Evolutionary conservation across 2,888 invertebrate species (phyloP).

Genomic region (Cheilosia scutellata): DNA sequence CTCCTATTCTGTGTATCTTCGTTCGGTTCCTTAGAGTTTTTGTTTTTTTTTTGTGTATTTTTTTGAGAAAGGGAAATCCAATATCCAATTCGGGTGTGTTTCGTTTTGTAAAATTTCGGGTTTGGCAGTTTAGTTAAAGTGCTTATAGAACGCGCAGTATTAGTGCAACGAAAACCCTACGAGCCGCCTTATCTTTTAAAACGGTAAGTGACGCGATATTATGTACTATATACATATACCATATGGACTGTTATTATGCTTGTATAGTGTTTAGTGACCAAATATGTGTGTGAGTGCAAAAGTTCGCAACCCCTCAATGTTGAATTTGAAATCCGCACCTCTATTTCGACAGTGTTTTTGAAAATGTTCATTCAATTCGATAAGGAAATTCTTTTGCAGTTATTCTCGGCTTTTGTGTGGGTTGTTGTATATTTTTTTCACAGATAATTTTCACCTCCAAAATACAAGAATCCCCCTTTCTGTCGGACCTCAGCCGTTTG

Average conservation of each 20-base stretch:
- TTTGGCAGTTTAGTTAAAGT: slow-evolving; percentile 77
- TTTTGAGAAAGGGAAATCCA: slow-evolving; percentile 72
- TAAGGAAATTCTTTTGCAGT: slow-evolving; percentile 26
- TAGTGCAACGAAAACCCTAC: slow-evolving; percentile 71
- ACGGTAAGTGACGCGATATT: slow-evolving; percentile 60
- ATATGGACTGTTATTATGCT: slow-evolving; percentile 27
- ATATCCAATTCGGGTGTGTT: slow-evolving; percentile 72
- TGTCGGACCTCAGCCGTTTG: slow-evolving; percentile 1
- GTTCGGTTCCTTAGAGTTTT: slow-evolving; percentile 68
- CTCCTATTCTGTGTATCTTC: slow-evolving; percentile 68
- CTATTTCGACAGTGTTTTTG: neutral
- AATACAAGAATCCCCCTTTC: neutral
- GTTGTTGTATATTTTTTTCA: slow-evolving; percentile 31
- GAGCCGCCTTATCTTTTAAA: slow-evolving; percentile 44
- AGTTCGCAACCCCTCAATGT: neutral
- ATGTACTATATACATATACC: neutral
- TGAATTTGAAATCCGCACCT: neutral
- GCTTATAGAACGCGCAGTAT: slow-evolving; percentile 77
- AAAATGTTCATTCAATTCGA: slow-evolving; percentile 5
- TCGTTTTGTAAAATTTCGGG: slow-evolving; percentile 65
- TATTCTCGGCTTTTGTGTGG: slow-evolving; percentile 60
- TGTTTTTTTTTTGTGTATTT: slow-evolving; percentile 14
- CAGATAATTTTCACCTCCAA: slow-evolving; percentile 70
- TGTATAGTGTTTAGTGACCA: neutral
- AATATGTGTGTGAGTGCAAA: slow-evolving; percentile 6